These are phyloP conservation scores for Pachypsylla venusta DNA, from an alignment of 1,140 invertebrate genomes.

Conservation along the genomic window DNA sequence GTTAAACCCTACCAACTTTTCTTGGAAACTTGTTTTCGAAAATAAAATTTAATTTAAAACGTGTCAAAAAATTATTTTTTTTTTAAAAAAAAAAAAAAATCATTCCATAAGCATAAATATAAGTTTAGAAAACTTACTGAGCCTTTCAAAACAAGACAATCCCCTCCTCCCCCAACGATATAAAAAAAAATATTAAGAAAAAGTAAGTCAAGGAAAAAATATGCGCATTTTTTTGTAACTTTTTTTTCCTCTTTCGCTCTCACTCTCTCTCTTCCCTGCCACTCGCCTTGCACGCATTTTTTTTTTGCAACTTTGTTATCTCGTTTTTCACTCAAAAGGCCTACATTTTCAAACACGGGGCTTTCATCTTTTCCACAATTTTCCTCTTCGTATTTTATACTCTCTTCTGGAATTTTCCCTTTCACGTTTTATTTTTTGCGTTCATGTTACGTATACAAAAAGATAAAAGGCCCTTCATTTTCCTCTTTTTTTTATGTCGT, in stretches of 20 bases:
- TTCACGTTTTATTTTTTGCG: neutral
- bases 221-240: neutral
- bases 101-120: too few species aligned
- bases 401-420: conserved; percentile 8
- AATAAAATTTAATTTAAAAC: conserved; percentile 5
- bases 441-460: neutral
- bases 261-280: too few species aligned
- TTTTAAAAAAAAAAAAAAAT: neutral
- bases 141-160: too few species aligned
- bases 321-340: conserved; percentile 1
- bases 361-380: neutral
- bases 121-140: too few species aligned
- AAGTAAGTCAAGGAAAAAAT: conserved; percentile 9
- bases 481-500: neutral
- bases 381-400: neutral
- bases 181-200: neutral
- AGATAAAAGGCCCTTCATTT: conserved; percentile 1
- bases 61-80: conserved; percentile 7
- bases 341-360: neutral
- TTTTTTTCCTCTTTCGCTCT: too few species aligned
- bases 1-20: conserved; percentile 5
- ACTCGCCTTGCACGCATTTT: too few species aligned
- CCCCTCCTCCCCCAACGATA: too few species aligned
- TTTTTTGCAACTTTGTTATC: conserved; percentile 8
- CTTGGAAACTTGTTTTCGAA: neutral